Percentiles rank a stretch among this genome's conserved stretches.
Conservation (phyloP, 2,888 invertebrate genomes). For the Dasypolia templi region DNA sequence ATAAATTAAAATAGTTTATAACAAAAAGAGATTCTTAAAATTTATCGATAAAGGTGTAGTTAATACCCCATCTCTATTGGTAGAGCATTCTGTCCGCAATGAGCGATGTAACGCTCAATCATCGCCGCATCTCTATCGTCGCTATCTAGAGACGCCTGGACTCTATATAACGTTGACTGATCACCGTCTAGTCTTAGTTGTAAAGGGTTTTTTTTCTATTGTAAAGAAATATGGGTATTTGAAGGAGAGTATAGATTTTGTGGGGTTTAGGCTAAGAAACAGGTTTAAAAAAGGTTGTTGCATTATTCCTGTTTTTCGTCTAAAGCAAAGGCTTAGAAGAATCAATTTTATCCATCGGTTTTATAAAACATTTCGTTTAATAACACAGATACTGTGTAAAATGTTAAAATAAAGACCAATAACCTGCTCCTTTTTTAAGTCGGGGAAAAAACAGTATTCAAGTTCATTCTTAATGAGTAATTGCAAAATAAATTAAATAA, state of each 20-base stretch:
- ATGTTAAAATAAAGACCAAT: background rate
- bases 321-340: background rate
- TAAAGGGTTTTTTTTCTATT: slow-evolving; percentile 61
- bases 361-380: background rate
- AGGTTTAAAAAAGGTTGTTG: slow-evolving; percentile 1
- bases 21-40: slow-evolving; percentile 14
- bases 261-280: background rate
- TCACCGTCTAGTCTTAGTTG: slow-evolving; percentile 56
- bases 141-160: slow-evolving; percentile 66
- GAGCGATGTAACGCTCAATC: slow-evolving; percentile 83
- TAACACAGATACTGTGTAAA: background rate
- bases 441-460: background rate
- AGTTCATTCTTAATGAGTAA: background rate
- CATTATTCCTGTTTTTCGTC: background rate
- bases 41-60: slow-evolving; percentile 52
- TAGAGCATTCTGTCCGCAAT: slow-evolving; percentile 66
- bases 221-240: slow-evolving; percentile 12
- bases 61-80: slow-evolving; percentile 47
- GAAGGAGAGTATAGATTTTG: slow-evolving; percentile 4
- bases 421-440: background rate
- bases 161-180: slow-evolving; percentile 66
- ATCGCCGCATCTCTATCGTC: slow-evolving; percentile 71
- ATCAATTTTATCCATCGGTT: too few species aligned
- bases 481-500: background rate
- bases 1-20: slow-evolving; percentile 4